Conservation (phyloP, 2,113 vertebrate species). For the Micronisus gabar region DNA sequence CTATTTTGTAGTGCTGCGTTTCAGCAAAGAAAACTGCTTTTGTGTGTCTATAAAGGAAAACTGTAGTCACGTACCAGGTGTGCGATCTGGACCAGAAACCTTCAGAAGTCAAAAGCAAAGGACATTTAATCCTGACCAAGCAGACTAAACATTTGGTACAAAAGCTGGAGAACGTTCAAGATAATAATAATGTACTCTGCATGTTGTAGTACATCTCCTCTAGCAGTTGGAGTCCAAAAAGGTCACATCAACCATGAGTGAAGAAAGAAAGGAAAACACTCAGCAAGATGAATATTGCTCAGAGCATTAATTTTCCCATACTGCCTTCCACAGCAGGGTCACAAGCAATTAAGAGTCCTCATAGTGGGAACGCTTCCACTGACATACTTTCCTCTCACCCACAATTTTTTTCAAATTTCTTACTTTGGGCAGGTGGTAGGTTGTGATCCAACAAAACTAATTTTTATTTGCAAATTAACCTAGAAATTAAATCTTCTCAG, state of each 20-base stretch:
- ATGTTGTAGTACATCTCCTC: conserved; percentile 35
- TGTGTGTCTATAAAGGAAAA: background rate
- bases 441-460: background rate
- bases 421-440: background rate
- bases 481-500: background rate
- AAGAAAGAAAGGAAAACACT: conserved; percentile 30
- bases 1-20: background rate
- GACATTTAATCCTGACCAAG: conserved; percentile 60
- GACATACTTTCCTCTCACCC: background rate
- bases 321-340: conserved; percentile 39
- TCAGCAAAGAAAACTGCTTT: background rate
- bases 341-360: conserved; percentile 34
- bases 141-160: conserved; percentile 41
- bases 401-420: background rate
- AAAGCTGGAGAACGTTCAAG: conserved; percentile 51
- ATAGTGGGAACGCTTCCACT: background rate
- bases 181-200: conserved; percentile 33
- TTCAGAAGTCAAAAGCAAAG: conserved; percentile 19
- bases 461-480: background rate
- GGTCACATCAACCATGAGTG: conserved; percentile 6
- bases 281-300: conserved; percentile 50
- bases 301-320: conserved; percentile 33
- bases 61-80: background rate
- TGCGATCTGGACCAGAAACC: background rate
- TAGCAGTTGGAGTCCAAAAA: conserved; percentile 38